phyloP scores from a whole-genome alignment of 2,888 invertebrate genomes.

The Tyria jacobaeae region DNA sequence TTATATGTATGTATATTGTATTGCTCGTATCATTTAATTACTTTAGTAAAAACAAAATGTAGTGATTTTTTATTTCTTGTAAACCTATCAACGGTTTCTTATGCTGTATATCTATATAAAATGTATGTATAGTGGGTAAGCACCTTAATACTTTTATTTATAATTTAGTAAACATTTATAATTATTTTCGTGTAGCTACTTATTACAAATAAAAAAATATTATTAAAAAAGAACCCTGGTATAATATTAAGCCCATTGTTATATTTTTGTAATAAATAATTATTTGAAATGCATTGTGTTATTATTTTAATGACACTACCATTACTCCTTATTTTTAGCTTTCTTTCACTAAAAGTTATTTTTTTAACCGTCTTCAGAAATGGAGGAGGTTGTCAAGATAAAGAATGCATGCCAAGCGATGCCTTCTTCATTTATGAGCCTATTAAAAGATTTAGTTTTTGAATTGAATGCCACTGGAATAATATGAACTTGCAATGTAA shows the following conservation, averaged over 20 bases:
- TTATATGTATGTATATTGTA: not conserved
- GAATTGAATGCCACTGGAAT: too few species aligned
- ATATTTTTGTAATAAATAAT: slow-evolving; percentile 74
- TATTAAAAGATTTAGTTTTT: too few species aligned
- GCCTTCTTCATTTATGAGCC: too few species aligned
- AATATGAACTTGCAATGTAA: too few species aligned
- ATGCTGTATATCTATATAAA: not conserved
- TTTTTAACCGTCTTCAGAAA: too few species aligned
- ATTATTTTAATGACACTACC: not conserved
- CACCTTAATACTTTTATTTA: not conserved
- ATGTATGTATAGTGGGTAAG: not conserved
- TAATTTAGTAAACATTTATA: not conserved
- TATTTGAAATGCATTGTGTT: slow-evolving; percentile 20
- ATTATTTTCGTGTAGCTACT: too few species aligned
- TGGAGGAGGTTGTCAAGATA: too few species aligned
- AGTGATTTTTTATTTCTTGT: not conserved
- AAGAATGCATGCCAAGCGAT: too few species aligned
- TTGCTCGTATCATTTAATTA: not conserved
- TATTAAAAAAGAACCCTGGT: too few species aligned
- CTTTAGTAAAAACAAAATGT: slow-evolving; percentile 1
- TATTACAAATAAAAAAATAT: not conserved
- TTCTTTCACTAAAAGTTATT: too few species aligned
- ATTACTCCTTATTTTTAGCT: too few species aligned
- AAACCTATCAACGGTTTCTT: not conserved
- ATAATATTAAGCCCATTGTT: slow-evolving; percentile 47